A percentile compares a stretch with the other conserved stretches of the same genome.
Conservation (phyloP, 37 sponge, comb jelly and placozoan species). For the Eunapius fragilis region DNA sequence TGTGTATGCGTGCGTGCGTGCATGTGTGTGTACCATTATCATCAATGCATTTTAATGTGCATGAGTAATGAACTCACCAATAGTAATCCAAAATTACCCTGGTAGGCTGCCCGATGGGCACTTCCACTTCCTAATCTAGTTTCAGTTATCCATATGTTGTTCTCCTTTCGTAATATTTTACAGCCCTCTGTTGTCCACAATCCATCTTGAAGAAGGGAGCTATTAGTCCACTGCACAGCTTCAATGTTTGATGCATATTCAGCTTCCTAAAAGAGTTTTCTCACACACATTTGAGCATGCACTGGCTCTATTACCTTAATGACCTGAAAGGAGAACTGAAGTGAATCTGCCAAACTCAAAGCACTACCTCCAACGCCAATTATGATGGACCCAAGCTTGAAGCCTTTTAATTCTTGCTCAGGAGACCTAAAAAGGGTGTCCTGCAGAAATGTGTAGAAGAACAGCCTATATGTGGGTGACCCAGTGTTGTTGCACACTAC, state of each 20-base stretch:
- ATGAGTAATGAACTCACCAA: too few species aligned
- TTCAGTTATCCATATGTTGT: neutral
- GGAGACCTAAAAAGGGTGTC: neutral
- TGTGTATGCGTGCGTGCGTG: neutral
- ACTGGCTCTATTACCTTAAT: neutral
- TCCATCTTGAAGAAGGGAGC: neutral
- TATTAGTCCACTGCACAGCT: neutral
- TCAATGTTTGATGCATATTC: neutral
- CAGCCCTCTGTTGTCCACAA: neutral
- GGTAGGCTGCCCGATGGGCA: neutral
- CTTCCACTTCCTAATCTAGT: neutral
- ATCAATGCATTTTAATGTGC: too few species aligned
- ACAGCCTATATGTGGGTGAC: neutral
- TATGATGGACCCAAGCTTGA: neutral
- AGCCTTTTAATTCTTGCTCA: neutral
- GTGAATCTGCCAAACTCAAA: neutral
- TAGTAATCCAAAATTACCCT: slow-evolving; percentile 36
- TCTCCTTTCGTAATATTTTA: neutral
- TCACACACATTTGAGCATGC: neutral
- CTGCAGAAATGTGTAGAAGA: neutral
- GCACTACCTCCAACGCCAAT: neutral
- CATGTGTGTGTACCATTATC: neutral
- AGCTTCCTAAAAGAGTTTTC: neutral
- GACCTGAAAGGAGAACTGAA: neutral
- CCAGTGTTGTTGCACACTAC: neutral